Evolutionary conservation across 2,113 vertebrate genomes (phyloP), one percentile per base, ranked within the genome.

Genomic region (Corythornis cristatus): DNA sequence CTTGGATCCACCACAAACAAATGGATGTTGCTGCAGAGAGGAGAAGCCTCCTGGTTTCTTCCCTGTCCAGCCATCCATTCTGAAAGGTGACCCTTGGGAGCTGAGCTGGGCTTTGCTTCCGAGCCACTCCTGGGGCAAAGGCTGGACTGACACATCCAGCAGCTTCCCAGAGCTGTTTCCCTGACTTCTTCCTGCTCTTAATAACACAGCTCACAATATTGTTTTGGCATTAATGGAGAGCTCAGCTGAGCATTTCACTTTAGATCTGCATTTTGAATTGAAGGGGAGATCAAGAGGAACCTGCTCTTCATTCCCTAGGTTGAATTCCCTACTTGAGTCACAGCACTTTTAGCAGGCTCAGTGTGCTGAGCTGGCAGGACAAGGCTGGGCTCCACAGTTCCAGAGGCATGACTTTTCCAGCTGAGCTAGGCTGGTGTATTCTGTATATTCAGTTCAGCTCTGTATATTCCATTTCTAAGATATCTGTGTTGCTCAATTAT

Each of bases 141-240:
- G 11, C 33, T 64, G 80, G 23, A 6, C 35, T 45, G 23, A 26
- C 31, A 21, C 0, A 0, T 68, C 60, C 3, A 1, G 15, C 6
- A 11, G 3, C 67, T 74, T 51, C 35, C 22, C 15, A 25, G 15
- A 56, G 70, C 53, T 6, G 5, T n/a, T 76, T 31, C 70, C 0
- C 0, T 53, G 31, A n/a, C 22, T 58, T 75, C 29, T 35, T 28
- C 31, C 43, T 80, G 28, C 12, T 45, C 19, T 45, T 40, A 56
- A 17, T 37, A 71, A 35, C 9, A 35, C 46, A 40, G 10, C 35
- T 66, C 22, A 37, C 29, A n/a, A 5, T 4, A 4, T 17, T 51
- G 12, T 43, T 77, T 71, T 91, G 82, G 46, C 48, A 48, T 26
- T 73, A n/a, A 60, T 20, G 37, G 58, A 35, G 21, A 48, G 9